A percentile compares a stretch with the other conserved stretches of the same genome.
phyloP scores from a whole-genome alignment of 1,140 invertebrate species.

The Thereuonema tuberculata region DNA sequence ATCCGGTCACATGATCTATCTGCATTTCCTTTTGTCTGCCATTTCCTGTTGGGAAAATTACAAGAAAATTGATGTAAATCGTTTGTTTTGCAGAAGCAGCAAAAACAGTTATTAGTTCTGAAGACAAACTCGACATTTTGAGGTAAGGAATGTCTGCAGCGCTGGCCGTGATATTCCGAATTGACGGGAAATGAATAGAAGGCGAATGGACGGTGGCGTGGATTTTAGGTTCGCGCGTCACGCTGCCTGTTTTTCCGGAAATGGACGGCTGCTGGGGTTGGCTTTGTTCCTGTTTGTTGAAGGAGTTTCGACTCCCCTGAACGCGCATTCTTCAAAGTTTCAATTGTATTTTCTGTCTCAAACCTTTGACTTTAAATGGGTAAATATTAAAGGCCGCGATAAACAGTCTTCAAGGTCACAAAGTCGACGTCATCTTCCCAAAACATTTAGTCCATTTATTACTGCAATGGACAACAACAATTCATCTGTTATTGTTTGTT shows the following conservation, averaged over 20 bases:
- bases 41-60: conserved; percentile 10
- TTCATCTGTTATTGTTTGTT: too few relatives aligned
- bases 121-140: background rate
- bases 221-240: conserved; percentile 4
- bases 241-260: conserved; percentile 7
- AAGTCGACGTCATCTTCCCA: too few relatives aligned
- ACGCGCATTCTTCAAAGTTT: too few relatives aligned
- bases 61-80: background rate
- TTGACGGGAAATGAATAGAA: too few relatives aligned
- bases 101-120: background rate
- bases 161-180: too few relatives aligned
- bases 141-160: background rate
- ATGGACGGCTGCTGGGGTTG: conserved; percentile 5
- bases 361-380: too few relatives aligned
- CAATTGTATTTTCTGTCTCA: too few relatives aligned
- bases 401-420: too few relatives aligned
- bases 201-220: too few relatives aligned
- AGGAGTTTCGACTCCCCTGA: background rate
- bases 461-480: too few relatives aligned
- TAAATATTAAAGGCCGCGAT: too few relatives aligned
- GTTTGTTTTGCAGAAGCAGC: background rate
- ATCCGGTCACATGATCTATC: conserved; percentile 11
- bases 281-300: conserved; percentile 8
- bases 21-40: conserved; percentile 13
- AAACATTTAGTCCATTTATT: too few relatives aligned